phyloP scores from a whole-genome alignment of 2,113 vertebrate species.

The Puffinus mauretanicus region DNA sequence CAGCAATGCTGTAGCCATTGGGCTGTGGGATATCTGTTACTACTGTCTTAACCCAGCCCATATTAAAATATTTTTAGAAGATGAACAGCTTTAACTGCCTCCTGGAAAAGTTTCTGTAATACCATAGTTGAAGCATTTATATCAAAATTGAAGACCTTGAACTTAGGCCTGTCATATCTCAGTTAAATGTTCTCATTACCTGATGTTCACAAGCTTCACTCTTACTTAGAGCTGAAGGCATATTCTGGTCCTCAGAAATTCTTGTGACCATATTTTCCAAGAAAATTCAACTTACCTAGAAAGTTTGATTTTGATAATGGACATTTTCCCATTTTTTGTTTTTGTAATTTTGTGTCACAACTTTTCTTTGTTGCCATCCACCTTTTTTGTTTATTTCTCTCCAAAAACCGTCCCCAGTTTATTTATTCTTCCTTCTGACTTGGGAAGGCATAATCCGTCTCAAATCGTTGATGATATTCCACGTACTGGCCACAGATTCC shows the following conservation, averaged over 20 bases:
- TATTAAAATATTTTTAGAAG: not conserved
- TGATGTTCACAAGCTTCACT: not conserved
- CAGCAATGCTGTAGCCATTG: not conserved
- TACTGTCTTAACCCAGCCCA: accelerated
- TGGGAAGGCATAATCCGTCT: not conserved
- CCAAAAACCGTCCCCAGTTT: not conserved
- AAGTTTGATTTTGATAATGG: not conserved
- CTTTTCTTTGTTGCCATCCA: not conserved
- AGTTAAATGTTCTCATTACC: not conserved
- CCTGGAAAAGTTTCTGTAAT: not conserved
- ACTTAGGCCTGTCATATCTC: not conserved
- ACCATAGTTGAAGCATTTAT: not conserved
- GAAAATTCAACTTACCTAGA: not conserved
- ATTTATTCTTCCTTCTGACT: not conserved
- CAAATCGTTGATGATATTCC: not conserved
- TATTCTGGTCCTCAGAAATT: not conserved
- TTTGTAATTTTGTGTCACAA: not conserved
- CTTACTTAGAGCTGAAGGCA: not conserved
- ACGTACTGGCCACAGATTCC: not conserved
- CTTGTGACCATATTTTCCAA: not conserved
- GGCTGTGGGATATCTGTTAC: not conserved
- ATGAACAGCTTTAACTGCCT: not conserved
- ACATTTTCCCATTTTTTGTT: not conserved
- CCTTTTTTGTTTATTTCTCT: not conserved
- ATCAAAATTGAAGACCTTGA: not conserved